These are phyloP conservation scores for Cynaeus angustus DNA, from an alignment of 2,888 invertebrate genomes.

Conservation along the genomic window DNA sequence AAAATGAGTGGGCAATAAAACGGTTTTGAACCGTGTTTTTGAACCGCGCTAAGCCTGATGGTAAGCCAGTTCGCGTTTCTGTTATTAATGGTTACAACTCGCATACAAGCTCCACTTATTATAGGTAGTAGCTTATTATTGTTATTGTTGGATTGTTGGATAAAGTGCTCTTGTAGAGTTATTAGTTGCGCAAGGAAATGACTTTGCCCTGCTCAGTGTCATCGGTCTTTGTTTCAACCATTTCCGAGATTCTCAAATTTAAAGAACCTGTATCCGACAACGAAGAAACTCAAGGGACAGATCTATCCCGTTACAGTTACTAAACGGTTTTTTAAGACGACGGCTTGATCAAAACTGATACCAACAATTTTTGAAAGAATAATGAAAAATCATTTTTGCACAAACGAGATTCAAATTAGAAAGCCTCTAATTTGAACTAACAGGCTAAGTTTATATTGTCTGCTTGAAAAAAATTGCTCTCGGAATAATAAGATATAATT, in stretches of 20 bases:
- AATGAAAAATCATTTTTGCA: too few relatives aligned
- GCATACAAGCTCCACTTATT: slow-evolving; percentile 52
- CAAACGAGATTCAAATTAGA: too few relatives aligned
- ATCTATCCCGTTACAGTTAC: too few relatives aligned
- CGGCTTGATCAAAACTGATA: too few relatives aligned
- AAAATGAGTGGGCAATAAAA: slow-evolving; percentile 56
- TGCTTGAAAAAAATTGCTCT: too few relatives aligned
- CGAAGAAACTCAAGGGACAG: too few relatives aligned
- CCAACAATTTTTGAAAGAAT: too few relatives aligned
- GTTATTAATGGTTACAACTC: slow-evolving; percentile 53
- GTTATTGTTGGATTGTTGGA: slow-evolving; percentile 48
- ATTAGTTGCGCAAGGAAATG: slow-evolving; percentile 43
- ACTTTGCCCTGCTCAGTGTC: slow-evolving; percentile 13
- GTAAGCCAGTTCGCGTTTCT: slow-evolving; percentile 52
- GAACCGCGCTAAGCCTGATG: slow-evolving; percentile 26
- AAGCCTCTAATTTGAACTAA: too few relatives aligned
- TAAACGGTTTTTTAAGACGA: too few relatives aligned
- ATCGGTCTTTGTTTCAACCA: slow-evolving; percentile 11
- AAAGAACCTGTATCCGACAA: too few relatives aligned
- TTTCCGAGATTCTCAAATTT: not conserved
- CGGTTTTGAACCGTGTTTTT: slow-evolving; percentile 49
- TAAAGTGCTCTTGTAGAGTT: slow-evolving; percentile 46
- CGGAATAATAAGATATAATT: too few relatives aligned
- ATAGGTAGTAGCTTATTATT: slow-evolving; percentile 50
- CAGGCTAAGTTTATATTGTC: too few relatives aligned